Conservation (phyloP, 2,113 vertebrate species). For the Glareola pratincola region DNA sequence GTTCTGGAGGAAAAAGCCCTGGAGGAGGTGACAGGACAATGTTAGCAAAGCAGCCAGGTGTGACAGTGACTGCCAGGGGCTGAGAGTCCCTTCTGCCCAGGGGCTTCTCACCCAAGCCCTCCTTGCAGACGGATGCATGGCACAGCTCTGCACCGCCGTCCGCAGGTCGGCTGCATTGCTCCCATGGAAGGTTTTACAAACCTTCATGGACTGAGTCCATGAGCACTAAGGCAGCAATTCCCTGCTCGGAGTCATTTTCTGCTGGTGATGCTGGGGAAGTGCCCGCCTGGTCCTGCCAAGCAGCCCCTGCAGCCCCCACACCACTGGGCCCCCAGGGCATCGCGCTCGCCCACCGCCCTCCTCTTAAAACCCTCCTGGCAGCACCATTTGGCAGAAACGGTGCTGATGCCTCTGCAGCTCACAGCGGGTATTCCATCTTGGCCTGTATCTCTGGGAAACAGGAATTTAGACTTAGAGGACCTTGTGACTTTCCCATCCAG, state of each 20-base stretch:
- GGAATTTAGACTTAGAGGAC: neutral
- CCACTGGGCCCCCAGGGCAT: accelerated
- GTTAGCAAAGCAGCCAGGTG: neutral
- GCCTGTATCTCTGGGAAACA: neutral
- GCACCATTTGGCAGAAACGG: neutral
- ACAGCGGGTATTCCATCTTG: neutral
- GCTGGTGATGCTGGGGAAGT: neutral
- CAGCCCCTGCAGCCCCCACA: neutral
- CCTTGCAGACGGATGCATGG: accelerated
- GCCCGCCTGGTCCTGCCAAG: accelerated
- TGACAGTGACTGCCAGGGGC: neutral
- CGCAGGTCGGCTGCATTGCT: neutral
- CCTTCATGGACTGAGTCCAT: neutral
- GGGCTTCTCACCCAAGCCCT: neutral
- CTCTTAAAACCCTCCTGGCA: neutral
- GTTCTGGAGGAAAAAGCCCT: neutral
- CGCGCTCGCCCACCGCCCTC: accelerated
- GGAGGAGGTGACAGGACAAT: neutral
- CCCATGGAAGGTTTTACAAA: neutral
- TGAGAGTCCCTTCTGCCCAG: neutral
- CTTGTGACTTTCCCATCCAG: neutral
- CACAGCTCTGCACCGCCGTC: neutral
- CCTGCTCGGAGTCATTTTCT: neutral
- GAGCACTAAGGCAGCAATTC: neutral
- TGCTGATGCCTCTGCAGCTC: neutral